phyloP scores from a whole-genome alignment of 2,888 invertebrate genomes.

The Hymenopus coronatus region DNA sequence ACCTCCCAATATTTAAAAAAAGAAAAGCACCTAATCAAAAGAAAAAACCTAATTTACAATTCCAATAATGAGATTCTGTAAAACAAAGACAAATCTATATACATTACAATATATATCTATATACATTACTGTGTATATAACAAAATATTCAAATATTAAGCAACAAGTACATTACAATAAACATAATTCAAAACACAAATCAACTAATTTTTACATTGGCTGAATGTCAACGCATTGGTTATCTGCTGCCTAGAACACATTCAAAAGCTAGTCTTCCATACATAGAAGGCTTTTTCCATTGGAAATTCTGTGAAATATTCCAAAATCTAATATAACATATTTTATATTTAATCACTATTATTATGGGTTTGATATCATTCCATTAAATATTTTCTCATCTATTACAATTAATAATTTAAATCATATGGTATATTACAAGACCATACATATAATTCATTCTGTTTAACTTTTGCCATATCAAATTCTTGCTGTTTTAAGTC shows the following conservation, averaged over 20 bases:
- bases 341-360: neutral
- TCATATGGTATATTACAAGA: constrained; percentile 20
- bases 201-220: neutral
- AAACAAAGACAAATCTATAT: neutral
- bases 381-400: neutral
- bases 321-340: neutral
- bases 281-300: neutral
- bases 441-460: constrained; percentile 19
- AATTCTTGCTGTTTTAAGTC: neutral
- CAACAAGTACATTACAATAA: neutral
- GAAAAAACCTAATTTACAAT: neutral
- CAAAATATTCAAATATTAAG: neutral
- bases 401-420: constrained; percentile 9
- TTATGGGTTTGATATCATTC: neutral
- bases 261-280: neutral
- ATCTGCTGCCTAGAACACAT: neutral
- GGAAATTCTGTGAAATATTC: neutral
- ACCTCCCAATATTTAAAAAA: neutral
- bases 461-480: neutral
- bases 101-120: neutral
- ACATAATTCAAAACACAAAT: neutral
- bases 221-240: neutral
- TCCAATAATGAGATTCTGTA: neutral
- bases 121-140: neutral
- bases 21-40: neutral